Conservation (phyloP, 2,113 vertebrate genomes). For the Turdus rufiventris region DNA sequence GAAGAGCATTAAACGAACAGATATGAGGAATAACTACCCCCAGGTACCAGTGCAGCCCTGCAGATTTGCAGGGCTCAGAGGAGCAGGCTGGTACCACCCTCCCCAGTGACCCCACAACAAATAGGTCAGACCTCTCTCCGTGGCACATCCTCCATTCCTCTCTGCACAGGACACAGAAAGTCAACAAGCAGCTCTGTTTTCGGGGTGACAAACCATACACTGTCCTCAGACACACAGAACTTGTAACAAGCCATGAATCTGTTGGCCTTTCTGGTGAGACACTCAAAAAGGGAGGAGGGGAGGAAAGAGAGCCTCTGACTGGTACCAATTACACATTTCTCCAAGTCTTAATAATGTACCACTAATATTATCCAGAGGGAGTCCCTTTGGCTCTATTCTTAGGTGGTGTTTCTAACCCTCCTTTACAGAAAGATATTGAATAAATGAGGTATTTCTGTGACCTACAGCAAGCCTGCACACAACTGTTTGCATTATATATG, state of each 20-base stretch:
- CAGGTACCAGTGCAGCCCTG: not conserved
- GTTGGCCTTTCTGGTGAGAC: not conserved
- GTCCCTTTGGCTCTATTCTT: not conserved
- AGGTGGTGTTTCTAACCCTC: not conserved
- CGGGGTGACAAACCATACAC: not conserved
- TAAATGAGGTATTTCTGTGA: constrained; percentile 28
- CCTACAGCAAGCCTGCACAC: constrained; percentile 32
- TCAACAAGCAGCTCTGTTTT: not conserved
- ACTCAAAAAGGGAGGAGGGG: not conserved
- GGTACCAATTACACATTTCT: not conserved
- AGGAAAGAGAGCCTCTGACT: not conserved
- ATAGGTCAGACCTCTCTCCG: not conserved
- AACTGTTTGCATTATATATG: constrained; percentile 45
- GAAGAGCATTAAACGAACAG: not conserved
- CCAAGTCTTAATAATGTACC: not conserved
- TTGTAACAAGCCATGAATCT: not conserved
- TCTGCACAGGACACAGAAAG: not conserved
- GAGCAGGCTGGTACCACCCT: not conserved
- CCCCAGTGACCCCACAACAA: not conserved
- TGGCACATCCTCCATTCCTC: not conserved
- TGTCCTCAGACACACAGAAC: not conserved
- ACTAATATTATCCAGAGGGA: not conserved
- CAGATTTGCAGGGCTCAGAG: not conserved
- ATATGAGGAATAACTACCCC: not conserved
- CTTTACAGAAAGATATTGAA: constrained; percentile 14